Evolutionary conservation across 2,888 invertebrate genomes (phyloP), one percentile per base, ranked within the genome.

Genomic region (Cryptosula pallasiana): DNA sequence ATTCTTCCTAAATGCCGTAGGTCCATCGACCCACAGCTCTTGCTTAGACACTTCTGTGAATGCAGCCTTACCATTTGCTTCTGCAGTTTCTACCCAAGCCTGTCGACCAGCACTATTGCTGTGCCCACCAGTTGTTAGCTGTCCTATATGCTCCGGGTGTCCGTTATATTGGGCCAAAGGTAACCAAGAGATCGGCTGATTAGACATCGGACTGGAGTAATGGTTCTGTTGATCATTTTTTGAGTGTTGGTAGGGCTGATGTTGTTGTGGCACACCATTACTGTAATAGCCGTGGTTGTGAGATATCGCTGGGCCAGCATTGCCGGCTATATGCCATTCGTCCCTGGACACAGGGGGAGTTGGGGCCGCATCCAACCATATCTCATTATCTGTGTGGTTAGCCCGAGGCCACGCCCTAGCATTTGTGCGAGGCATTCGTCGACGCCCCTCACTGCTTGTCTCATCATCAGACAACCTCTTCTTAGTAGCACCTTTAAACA

Each of bases 21-120:
- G 84, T 9, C 84, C 84, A 77, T 84, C 84, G 58, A 84, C 80
- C 82, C 82, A 83, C 73, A 77, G 78, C n/a, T 63, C 63, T 32
- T 63, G 63, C 13, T 63, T 63, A n/a, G 63, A 63, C 20, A 63
- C 63, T n/a, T 63, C 63, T 2, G 34, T n/a, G 9, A 32, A 2
- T 3, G 63, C 32, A 2, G 34, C 32, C 1, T 25, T 32, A 32
- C 5, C 32, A 5, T 32, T 20, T n/a, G 20, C 9, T 5, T 9
- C 32, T 29, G 27, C 2, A 29, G 63, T 20, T 16, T 63, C 63
- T 27, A 27, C 63, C 63, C 63, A 63, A 3, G 63, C 63, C 5
- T 27, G 32, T 5, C 63, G 2, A 32, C 29, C 32, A 13, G 63
- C 5, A 13, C 9, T 63, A 5, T 32, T 5, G 13, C 9, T 27